These are phyloP conservation scores for Eupithecia subumbrata DNA, from an alignment of 2,888 invertebrate species.

Conservation along the genomic window DNA sequence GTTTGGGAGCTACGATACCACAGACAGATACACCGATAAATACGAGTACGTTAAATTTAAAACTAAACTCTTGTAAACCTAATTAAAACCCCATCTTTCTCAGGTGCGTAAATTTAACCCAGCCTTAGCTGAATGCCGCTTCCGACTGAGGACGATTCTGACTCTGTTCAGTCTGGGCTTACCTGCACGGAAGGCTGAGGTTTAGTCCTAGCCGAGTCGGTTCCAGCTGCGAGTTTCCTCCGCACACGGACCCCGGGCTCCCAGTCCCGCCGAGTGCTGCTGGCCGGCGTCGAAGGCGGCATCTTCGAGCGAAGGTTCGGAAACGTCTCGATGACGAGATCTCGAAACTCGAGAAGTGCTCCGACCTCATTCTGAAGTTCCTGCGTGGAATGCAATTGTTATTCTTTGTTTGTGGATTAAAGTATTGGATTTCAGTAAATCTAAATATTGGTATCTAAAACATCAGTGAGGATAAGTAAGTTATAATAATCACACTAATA, in stretches of 20 bases:
- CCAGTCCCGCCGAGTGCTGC: constrained; percentile 87
- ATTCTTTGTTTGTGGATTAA: neutral
- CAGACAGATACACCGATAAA: too few relatives aligned
- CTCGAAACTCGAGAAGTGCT: constrained; percentile 94
- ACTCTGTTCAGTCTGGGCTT: neutral
- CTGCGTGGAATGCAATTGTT: constrained; percentile 56
- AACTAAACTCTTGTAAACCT: too few relatives aligned
- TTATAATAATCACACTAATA: too few relatives aligned
- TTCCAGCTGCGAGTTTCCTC: constrained; percentile 80
- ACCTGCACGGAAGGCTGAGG: constrained; percentile 86
- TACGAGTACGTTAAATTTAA: too few relatives aligned
- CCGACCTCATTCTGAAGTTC: constrained; percentile 97
- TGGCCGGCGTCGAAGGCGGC: constrained; percentile 86
- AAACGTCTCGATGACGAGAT: constrained; percentile 97
- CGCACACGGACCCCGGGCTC: constrained; percentile 92
- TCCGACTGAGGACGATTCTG: too few relatives aligned
- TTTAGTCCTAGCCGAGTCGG: constrained; percentile 82
- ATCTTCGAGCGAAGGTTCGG: constrained; percentile 95
- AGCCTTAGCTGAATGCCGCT: too few relatives aligned
- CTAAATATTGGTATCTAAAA: neutral
- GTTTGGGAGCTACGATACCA: too few relatives aligned
- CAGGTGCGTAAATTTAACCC: too few relatives aligned
- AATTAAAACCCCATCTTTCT: too few relatives aligned
- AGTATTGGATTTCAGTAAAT: neutral
- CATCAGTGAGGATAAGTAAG: neutral